Base-by-base conservation (phyloP, 2,113 vertebrate species). In the Gallinago media region DNA sequence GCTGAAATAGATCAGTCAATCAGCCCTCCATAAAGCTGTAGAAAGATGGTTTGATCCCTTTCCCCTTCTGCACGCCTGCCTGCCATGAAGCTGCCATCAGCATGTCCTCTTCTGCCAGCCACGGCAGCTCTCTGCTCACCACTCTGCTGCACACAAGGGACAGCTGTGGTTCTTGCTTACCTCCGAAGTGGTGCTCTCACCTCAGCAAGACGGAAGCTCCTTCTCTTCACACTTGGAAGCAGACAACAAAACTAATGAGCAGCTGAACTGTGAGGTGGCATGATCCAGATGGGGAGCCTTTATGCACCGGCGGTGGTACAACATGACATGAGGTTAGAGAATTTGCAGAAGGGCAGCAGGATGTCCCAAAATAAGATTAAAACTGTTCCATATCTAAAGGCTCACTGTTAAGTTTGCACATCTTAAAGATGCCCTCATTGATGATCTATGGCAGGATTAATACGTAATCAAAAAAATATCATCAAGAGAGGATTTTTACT, bases 191-290 rank as follows among this genome's bases (percentile, higher is more conserved):
- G 1, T 56, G 71, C 34, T 85, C 15, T 34, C 59, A 27, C 55
- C 68, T 61, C 66, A 38, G 50, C 36, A 40, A 29, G 66, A 46
- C 1, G 7, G 31, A 55, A 67, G 25, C 31, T 68, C 25, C 32
- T 68, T 47, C 22, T 34, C n/a, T 56, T 44, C 58, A 23, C 40
- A 0, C 21, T 14, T 1, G 1, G 73, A 47, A 65, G 46, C 47
- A 72, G 58, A 14, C 18, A 36, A 26, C 2, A 3, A 47, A 18
- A 18, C 11, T 16, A 32, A 32, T 5, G 50, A 86, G 68, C 19
- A n/a, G 52, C 52, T 66, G 73, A 9, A 2, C 56, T 8, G 20
- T 3, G 22, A 46, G 36, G 56, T 1, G 3, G 26, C 0, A 0
- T 7, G 68, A 46, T 6, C 21, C 68, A 29, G 18, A 20, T 18